A percentile compares a stretch with the other conserved stretches of the same genome.
Conservation (phyloP, 1,140 invertebrate genomes). For the Mesaphorura yosii region DNA sequence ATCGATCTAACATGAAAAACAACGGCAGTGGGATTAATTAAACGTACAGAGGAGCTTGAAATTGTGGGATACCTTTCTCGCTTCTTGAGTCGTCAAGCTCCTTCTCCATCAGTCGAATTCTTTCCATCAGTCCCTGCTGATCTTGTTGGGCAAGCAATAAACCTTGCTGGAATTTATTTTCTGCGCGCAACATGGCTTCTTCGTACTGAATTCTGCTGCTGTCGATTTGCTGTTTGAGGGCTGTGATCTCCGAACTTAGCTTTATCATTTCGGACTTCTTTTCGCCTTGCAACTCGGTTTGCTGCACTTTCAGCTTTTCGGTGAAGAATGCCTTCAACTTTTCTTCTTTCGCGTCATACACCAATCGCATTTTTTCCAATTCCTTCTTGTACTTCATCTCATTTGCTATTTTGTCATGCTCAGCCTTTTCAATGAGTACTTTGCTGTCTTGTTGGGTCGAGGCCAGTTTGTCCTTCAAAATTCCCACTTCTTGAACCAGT, state of each 20-base stretch:
- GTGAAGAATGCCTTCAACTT: conserved; percentile 23
- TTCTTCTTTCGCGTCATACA: conserved; percentile 18
- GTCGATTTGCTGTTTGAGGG: conserved; percentile 60
- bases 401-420: conserved; percentile 21
- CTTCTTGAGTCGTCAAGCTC: conserved; percentile 46
- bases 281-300: conserved; percentile 49
- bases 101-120: conserved; percentile 52
- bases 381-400: conserved; percentile 26
- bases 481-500: conserved; percentile 42
- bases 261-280: conserved; percentile 62
- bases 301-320: conserved; percentile 18
- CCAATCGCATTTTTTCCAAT: conserved; percentile 7
- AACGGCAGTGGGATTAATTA: no score
- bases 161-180: conserved; percentile 81
- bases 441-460: conserved; percentile 24
- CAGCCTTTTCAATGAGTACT: conserved; percentile 21
- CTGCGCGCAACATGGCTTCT: conserved; percentile 64
- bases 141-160: conserved; percentile 74
- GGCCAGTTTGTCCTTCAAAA: conserved; percentile 21
- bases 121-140: conserved; percentile 65
- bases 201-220: conserved; percentile 69
- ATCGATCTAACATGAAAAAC: conserved; percentile 20
- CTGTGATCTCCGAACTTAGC: conserved; percentile 56
- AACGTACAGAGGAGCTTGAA: no score
- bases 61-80: conserved; percentile 27